Evolutionary conservation across 2,888 invertebrate species (phyloP), one percentile per base, ranked within the genome.

Genomic region (Scrobipalpa costella): DNA sequence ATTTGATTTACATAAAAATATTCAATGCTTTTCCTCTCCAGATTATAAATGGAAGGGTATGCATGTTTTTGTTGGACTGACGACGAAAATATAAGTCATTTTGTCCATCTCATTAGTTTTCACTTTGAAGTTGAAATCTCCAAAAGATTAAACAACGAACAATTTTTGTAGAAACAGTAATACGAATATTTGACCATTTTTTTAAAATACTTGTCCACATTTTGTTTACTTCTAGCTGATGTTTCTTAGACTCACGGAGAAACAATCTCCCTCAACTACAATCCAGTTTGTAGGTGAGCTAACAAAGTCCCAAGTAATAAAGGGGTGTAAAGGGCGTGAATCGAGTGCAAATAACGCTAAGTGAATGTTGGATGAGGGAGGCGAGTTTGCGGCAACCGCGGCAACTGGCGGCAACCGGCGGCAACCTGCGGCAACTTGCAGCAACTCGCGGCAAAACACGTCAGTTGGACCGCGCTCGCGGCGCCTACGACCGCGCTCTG

Each of bases 281-380:
- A 40, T n/a, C n/a, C 40, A 1, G 38, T 38, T 38, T 8, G 40
- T 40, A 55, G 55, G 55, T 33, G n/a, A 27, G 55, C n/a, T 27
- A 55, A 55, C 55, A 33, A 33, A 33, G 55, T 55, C 21, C 13
- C 55, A 27, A 55, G 55, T 55, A 55, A 55, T 55, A 21, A 55
- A 55, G 21, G 21, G 55, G 55, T 55, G 55, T 55, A 55, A 27
- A 33, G 55, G 55, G 27, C 21, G 55, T 55, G 49, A 55, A 55
- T 55, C 55, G 55, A 55, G 55, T 55, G 55, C 55, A 55, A 55
- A 55, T 55, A 55, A 55, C 9, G 55, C 55, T 55, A 55, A 55
- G 55, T 49, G 61, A 40, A 49, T 47, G 61, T 34, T 13, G n/a
- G 15, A 55, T 55, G 55, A 55, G 55, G 55, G 55, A 27, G 15